These are phyloP conservation scores for Calyptomena viridis DNA, from an alignment of 2,113 vertebrate species.

Conservation along the genomic window DNA sequence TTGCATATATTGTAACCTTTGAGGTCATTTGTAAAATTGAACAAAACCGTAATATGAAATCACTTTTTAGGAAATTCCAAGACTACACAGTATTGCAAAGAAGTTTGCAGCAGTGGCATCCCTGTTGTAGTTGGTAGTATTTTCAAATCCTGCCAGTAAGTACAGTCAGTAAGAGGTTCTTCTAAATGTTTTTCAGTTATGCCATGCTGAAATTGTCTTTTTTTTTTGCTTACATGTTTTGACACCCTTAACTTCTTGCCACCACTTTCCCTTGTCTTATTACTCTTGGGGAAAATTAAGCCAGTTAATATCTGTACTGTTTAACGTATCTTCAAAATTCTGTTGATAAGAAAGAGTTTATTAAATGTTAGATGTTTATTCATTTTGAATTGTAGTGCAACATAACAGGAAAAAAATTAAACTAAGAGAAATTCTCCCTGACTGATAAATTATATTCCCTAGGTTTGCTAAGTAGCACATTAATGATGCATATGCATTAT, in stretches of 20 bases:
- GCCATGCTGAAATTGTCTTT: neutral
- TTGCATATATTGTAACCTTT: neutral
- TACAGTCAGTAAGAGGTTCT: neutral
- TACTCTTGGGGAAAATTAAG: neutral
- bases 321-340: neutral
- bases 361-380: neutral
- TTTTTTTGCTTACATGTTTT: neutral
- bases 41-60: neutral
- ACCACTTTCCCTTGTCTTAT: neutral
- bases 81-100: neutral
- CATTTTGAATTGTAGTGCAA: neutral
- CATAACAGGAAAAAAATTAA: neutral
- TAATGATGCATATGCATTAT: neutral
- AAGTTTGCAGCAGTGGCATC: neutral
- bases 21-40: neutral
- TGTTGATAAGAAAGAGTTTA: neutral
- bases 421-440: neutral
- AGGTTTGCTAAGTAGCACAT: neutral
- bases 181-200: neutral
- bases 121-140: neutral
- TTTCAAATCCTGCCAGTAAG: neutral
- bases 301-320: neutral
- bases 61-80: neutral
- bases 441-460: neutral
- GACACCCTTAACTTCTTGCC: neutral